Evolutionary conservation across 2,888 invertebrate genomes (phyloP).

Genomic region (Andrena hattorfiana): DNA sequence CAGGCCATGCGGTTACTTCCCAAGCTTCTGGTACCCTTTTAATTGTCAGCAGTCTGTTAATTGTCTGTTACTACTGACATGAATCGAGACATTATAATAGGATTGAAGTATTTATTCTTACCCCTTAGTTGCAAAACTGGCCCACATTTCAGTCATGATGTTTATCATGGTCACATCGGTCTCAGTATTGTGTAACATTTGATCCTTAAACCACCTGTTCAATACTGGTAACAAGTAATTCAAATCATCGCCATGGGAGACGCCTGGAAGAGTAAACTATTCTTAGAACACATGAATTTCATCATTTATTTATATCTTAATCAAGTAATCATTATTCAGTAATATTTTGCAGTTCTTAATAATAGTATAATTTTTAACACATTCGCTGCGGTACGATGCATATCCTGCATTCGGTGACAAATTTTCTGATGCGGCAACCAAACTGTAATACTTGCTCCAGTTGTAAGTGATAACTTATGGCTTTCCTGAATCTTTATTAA

Average conservation of each 20-base stretch:
- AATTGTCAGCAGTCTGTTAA: constrained; percentile 23
- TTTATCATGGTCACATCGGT: constrained; percentile 76
- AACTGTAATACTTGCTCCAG: too few relatives aligned
- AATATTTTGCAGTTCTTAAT: too few relatives aligned
- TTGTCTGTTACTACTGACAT: not conserved
- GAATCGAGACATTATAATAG: not conserved
- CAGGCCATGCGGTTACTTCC: constrained; percentile 74
- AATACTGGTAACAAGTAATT: constrained; percentile 77
- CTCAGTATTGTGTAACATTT: constrained; percentile 70
- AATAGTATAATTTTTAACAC: too few relatives aligned
- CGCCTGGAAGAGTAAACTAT: constrained; percentile 63
- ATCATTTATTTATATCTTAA: not conserved
- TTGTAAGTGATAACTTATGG: too few relatives aligned
- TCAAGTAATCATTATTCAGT: not conserved
- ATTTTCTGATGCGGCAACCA: too few relatives aligned
- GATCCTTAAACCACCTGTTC: constrained; percentile 56
- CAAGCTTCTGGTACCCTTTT: constrained; percentile 76
- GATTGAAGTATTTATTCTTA: constrained; percentile 54
- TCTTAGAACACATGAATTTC: not conserved
- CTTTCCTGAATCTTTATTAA: too few relatives aligned
- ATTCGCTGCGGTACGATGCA: too few relatives aligned
- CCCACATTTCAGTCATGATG: constrained; percentile 79
- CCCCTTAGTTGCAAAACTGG: constrained; percentile 77
- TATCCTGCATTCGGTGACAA: too few relatives aligned
- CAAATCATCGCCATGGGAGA: constrained; percentile 77